Base-by-base conservation (phyloP, 64 coral and sea anemone genomes). In the Stichodactyla mertensii region DNA sequence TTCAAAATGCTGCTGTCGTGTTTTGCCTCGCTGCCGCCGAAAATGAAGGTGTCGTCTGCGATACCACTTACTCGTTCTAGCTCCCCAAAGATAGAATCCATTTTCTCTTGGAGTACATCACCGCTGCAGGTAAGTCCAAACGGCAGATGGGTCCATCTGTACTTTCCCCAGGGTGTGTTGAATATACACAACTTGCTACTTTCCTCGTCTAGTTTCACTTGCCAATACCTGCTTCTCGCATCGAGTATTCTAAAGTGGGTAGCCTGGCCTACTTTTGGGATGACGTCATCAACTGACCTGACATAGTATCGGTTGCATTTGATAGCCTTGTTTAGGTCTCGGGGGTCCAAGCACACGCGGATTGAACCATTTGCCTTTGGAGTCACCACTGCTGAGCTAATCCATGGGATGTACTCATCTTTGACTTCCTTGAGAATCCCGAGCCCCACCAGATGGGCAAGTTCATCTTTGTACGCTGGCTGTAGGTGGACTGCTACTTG, bases 401-500 rank as follows among this genome's bases (percentile, higher is more conserved):
- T 60, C 24, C 83, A 60, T 85, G 74, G 74, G 74, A 14, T 36
- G 74, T 64, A 64, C 16, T 64, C 61, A 64, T 64, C 61, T 64
- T 78, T 19, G 28, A 92, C 86, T 88, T 87, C 78, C 24, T 12
- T 24, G 9, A 92, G 56, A 18, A 91, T 92, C 31, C 88, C 81
- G 16, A n/a, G 64, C 13, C 83, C 82, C 20, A 51, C 66, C 55
- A 84, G 52, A 20, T 52, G 82, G 56, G 87, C 80, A 16, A 85
- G 91, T 69, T 92, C 79, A 13, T 92, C 55, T 60, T 87, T 87
- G 36, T 83, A 87, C 10, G 61, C 86, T 78, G 61, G 62, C 19
- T 88, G 64, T 58, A 58, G 51, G 58, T 88, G 82, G 20, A 88
- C 64, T 31, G 86, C 78, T 88, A 92, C 91, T 78, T 79, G 31